A percentile compares a stretch with the other conserved stretches of the same genome.
These are phyloP conservation scores for Lottia scabra DNA, from an alignment of 2,888 invertebrate species.

Conservation along the genomic window DNA sequence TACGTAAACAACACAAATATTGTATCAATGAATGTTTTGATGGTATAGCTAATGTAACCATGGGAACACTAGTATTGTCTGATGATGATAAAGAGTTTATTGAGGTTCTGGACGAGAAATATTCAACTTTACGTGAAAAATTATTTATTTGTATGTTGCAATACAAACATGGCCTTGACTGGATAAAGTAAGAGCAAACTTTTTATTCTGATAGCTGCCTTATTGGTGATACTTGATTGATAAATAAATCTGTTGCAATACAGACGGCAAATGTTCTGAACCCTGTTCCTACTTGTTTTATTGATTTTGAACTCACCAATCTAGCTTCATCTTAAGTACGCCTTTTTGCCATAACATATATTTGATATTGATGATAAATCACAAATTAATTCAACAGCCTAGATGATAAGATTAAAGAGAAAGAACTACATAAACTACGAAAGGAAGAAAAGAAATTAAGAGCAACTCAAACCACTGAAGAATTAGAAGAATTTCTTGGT, in stretches of 20 bases:
- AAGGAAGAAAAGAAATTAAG: slow-evolving; percentile 54
- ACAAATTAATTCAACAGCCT: slow-evolving; percentile 30
- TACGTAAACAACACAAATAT: slow-evolving; percentile 34
- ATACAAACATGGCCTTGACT: slow-evolving; percentile 49
- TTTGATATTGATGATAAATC: too few relatives aligned
- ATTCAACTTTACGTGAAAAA: slow-evolving; percentile 41
- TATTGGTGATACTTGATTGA: too few relatives aligned
- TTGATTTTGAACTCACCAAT: too few relatives aligned
- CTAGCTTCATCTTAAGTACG: too few relatives aligned
- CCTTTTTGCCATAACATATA: too few relatives aligned
- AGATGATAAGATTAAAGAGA: slow-evolving; percentile 47
- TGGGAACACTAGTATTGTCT: slow-evolving; percentile 50
- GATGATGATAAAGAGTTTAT: slow-evolving; percentile 46
- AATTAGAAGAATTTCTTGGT: slow-evolving; percentile 50
- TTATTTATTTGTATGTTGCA: slow-evolving; percentile 50
- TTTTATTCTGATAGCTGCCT: too few relatives aligned
- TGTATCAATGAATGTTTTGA: slow-evolving; percentile 48
- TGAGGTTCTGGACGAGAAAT: slow-evolving; percentile 43
- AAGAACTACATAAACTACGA: slow-evolving; percentile 44
- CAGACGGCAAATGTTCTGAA: too few relatives aligned
- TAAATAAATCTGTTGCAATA: too few relatives aligned
- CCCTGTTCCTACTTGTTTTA: too few relatives aligned
- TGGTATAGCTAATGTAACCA: slow-evolving; percentile 55
- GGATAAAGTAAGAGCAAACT: slow-evolving; percentile 46
- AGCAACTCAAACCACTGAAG: slow-evolving; percentile 50